phyloP scores from a whole-genome alignment of 1,140 invertebrate species.

The Bombus turneri region DNA sequence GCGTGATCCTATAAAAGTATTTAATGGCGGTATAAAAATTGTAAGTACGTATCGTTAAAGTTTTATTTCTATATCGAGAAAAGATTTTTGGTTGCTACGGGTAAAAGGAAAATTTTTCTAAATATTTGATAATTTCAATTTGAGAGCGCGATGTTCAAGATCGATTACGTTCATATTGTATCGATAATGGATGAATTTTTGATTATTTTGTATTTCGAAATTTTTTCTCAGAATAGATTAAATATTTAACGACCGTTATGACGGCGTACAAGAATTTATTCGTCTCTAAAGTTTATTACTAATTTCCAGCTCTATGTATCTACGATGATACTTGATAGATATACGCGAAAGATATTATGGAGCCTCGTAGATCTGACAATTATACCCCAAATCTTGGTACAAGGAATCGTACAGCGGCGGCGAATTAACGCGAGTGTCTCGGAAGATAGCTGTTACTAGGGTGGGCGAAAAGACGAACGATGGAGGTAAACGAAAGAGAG shows the following conservation, averaged over 20 bases:
- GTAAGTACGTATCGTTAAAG: background rate
- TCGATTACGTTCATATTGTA: too few species aligned
- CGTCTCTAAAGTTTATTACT: background rate
- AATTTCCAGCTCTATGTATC: background rate
- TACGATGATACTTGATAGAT: background rate
- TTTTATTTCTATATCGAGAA: background rate
- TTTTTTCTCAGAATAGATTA: too few species aligned
- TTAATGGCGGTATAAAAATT: background rate
- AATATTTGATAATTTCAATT: too few species aligned
- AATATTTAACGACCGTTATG: too few species aligned
- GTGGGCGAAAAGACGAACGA: conserved; percentile 43
- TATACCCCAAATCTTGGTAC: conserved; percentile 41
- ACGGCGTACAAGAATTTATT: too few species aligned
- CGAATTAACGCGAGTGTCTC: conserved; percentile 27
- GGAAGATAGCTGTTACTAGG: conserved; percentile 21
- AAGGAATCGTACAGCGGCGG: background rate
- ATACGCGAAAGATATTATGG: background rate
- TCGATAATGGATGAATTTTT: too few species aligned
- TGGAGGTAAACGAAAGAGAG: conserved; percentile 52
- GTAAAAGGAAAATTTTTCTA: too few species aligned
- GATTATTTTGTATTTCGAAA: too few species aligned
- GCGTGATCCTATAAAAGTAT: background rate
- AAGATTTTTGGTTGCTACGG: too few species aligned
- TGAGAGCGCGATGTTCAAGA: too few species aligned
- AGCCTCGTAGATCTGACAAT: conserved; percentile 28